phyloP scores from a whole-genome alignment of 2,888 invertebrate species.

The Nomada lathburiana region DNA sequence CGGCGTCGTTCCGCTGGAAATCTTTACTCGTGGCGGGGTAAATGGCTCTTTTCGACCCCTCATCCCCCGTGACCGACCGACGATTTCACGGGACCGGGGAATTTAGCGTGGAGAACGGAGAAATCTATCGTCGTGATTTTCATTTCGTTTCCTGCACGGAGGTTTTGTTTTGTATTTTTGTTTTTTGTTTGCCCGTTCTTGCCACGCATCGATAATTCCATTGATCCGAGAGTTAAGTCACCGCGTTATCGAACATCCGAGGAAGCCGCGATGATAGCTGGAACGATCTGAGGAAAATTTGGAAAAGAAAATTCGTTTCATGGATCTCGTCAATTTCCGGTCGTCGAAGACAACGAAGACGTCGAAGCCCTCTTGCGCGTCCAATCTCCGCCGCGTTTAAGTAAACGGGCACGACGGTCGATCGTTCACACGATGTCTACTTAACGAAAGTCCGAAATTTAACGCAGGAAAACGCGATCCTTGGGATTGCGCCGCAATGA shows the following conservation, averaged over 20 bases:
- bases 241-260: no score
- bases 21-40: slow-evolving; percentile 42
- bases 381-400: background rate
- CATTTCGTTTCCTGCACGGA: background rate
- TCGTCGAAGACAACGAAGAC: background rate
- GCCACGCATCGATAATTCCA: no score
- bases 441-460: slow-evolving; percentile 53
- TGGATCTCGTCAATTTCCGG: background rate
- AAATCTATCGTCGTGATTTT: background rate
- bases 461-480: slow-evolving; percentile 51
- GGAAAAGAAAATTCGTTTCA: no score
- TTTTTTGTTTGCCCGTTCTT: no score
- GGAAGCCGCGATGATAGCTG: no score
- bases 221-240: no score
- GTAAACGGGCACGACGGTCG: background rate
- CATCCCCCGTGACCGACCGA: slow-evolving; percentile 15
- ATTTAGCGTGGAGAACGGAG: background rate
- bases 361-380: background rate
- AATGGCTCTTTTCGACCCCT: slow-evolving; percentile 6
- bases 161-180: background rate
- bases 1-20: slow-evolving; percentile 21
- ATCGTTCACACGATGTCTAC: slow-evolving; percentile 44
- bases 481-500: slow-evolving; percentile 57
- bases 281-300: no score
- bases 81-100: slow-evolving; percentile 24